A percentile compares a stretch with the other conserved stretches of the same genome.
Conservation (phyloP, 2,797 vertebrate species). For the Phoebastria nigripes region DNA sequence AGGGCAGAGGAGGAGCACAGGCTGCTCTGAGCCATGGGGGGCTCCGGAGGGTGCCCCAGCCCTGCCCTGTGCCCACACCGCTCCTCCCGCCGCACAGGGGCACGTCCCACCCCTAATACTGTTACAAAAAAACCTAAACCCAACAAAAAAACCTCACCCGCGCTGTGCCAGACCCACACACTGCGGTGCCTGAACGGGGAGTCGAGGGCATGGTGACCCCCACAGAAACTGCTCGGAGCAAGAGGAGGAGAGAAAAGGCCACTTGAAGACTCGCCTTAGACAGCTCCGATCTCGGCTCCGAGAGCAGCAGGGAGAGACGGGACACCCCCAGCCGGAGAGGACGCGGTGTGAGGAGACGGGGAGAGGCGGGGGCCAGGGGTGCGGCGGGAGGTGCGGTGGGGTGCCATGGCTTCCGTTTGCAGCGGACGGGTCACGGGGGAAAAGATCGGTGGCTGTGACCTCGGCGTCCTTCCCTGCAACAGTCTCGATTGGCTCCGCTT, state of each 20-base stretch:
- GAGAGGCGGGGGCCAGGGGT: background rate
- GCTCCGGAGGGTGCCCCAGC: background rate
- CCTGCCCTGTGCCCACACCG: background rate
- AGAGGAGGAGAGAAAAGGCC: slow-evolving; percentile 4
- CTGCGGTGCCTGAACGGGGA: background rate
- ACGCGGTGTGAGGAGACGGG: background rate
- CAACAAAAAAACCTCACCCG: background rate
- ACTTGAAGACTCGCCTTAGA: background rate
- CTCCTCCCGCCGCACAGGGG: background rate
- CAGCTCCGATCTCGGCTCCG: background rate
- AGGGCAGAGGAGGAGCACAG: background rate
- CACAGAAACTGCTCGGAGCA: background rate
- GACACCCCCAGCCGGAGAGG: background rate
- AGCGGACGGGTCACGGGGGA: slow-evolving; percentile 69
- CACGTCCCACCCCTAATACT: slow-evolving; percentile 22
- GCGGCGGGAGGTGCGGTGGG: background rate
- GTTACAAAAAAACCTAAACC: background rate
- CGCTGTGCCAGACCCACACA: background rate
- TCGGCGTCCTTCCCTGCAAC: slow-evolving; percentile 72
- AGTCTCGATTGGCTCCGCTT: slow-evolving; percentile 70
- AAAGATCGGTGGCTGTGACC: slow-evolving; percentile 75
- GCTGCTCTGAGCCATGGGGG: background rate
- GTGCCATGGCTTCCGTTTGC: slow-evolving; percentile 65
- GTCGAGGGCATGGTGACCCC: background rate
- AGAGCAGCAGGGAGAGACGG: background rate